Conservation (phyloP, 2,888 invertebrate genomes). For the Neria commutata region DNA sequence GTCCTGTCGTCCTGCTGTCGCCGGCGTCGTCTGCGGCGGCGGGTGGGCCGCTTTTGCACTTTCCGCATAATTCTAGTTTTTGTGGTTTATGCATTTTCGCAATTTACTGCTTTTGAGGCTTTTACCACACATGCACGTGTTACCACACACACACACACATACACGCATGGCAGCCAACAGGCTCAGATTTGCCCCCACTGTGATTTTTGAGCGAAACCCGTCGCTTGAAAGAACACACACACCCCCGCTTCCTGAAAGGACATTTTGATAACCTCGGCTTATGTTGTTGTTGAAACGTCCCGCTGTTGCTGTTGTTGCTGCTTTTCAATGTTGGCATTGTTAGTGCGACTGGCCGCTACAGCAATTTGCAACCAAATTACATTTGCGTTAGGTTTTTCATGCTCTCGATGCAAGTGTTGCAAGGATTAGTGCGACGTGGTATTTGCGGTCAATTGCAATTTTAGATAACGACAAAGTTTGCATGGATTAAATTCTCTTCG, state of each 20-base stretch:
- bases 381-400: no score
- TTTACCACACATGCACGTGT: no score
- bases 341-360: not conserved
- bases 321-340: not conserved
- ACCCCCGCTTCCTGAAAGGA: no score
- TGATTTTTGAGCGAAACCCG: slow-evolving; percentile 28
- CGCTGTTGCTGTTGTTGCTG: not conserved
- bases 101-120: not conserved
- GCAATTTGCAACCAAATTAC: not conserved
- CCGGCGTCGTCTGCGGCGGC: not conserved
- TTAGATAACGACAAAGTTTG: no score
- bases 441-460: no score
- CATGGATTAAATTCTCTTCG: no score
- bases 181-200: no score
- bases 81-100: not conserved
- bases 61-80: not conserved
- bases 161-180: slow-evolving; percentile 28
- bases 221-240: slow-evolving; percentile 30
- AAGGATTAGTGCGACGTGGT: not conserved
- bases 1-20: no score
- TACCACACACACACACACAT: not conserved
- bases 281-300: not conserved
- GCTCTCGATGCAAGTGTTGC: not conserved
- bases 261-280: not conserved
- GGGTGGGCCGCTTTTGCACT: not conserved